Evolutionary conservation across 2,113 vertebrate species (phyloP).

Genomic region (Lasiurus cinereus): DNA sequence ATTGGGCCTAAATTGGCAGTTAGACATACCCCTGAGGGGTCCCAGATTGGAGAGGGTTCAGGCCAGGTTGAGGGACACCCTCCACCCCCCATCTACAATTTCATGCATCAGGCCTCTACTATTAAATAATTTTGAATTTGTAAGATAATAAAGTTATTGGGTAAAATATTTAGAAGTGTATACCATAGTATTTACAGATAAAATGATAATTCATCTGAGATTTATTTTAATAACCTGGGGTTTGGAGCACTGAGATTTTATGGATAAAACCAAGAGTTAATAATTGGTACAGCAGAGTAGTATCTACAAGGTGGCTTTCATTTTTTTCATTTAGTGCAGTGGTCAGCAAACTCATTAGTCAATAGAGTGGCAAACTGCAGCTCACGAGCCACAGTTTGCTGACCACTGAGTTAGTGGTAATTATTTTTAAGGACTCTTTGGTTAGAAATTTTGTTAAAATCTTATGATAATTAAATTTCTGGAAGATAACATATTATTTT

Average conservation of each 20-base stretch:
- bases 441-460: conserved; percentile 2
- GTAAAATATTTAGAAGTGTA: background rate
- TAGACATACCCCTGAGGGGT: no score
- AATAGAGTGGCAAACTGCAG: no score
- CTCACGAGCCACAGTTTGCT: no score
- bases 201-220: background rate
- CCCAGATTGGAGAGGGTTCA: no score
- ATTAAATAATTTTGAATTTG: conserved; percentile 23
- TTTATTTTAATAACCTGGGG: background rate
- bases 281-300: background rate
- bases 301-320: background rate
- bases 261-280: background rate
- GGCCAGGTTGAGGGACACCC: no score
- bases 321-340: no score
- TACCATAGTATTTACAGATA: background rate
- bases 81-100: no score
- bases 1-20: no score
- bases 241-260: background rate
- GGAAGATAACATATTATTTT: conserved; percentile 1
- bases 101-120: background rate
- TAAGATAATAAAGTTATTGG: background rate
- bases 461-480: background rate
- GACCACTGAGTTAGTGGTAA: background rate
- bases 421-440: background rate
- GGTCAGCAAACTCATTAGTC: no score